phyloP scores from a whole-genome alignment of 2,113 vertebrate genomes.

The Mesocricetus auratus region DNA sequence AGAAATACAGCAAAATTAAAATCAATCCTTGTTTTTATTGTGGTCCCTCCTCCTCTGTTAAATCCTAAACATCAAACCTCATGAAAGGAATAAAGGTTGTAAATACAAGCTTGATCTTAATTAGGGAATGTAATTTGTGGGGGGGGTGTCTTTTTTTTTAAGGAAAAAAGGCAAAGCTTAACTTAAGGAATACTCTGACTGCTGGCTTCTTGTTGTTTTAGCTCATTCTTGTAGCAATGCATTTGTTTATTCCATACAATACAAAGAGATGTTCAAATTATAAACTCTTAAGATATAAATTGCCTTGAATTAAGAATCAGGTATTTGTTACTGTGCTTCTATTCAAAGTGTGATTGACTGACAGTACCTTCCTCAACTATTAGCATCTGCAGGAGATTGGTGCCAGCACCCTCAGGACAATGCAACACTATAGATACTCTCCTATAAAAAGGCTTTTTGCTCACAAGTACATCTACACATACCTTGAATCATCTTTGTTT shows the following conservation, averaged over 20 bases:
- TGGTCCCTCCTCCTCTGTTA: background rate
- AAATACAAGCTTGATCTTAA: slow-evolving; percentile 70
- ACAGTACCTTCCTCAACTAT: too few relatives aligned
- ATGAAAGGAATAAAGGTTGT: slow-evolving; percentile 58
- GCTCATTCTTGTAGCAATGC: background rate
- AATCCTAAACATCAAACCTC: slow-evolving; percentile 32
- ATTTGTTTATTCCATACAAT: background rate
- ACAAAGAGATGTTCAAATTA: background rate
- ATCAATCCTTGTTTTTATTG: slow-evolving; percentile 48
- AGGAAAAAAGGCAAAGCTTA: slow-evolving; percentile 12
- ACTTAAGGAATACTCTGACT: background rate
- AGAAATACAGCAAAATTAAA: slow-evolving; percentile 5
- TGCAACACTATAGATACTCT: background rate
- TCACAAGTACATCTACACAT: background rate
- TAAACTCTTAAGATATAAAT: background rate
- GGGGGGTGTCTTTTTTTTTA: background rate
- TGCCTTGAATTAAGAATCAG: background rate
- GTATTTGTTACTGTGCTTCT: background rate
- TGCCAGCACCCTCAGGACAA: background rate
- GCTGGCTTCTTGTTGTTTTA: background rate
- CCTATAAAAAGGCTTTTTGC: too few relatives aligned
- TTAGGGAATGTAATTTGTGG: slow-evolving; percentile 15
- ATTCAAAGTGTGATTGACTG: background rate
- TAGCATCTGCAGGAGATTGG: too few relatives aligned
- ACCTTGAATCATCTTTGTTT: background rate